A percentile compares a stretch with the other conserved stretches of the same genome.
Conservation (phyloP, 2,113 vertebrate genomes). For the Entomyzon cyanotis region DNA sequence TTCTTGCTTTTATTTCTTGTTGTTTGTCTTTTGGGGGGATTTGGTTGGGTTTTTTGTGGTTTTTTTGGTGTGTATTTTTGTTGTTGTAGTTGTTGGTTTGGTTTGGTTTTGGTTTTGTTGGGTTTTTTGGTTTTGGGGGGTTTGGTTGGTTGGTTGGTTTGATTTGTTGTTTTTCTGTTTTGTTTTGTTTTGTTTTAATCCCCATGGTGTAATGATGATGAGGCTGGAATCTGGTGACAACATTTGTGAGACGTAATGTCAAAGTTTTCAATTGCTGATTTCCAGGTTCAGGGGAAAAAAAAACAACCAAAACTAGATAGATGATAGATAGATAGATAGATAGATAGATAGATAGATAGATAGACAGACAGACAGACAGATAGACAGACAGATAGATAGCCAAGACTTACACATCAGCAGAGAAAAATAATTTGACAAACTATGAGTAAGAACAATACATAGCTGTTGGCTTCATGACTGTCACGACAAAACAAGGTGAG, state of each 20-base stretch:
- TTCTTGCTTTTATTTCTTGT: too few species aligned
- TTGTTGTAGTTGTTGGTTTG: background rate
- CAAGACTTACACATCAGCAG: background rate
- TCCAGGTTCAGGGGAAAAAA: background rate
- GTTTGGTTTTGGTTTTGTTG: background rate
- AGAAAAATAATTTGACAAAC: background rate
- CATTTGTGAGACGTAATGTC: background rate
- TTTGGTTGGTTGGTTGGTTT: background rate
- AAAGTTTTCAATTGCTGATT: background rate
- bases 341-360: background rate
- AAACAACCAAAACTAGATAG: too few species aligned
- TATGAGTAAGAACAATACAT: background rate
- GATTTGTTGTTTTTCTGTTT: background rate
- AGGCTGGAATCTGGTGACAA: background rate
- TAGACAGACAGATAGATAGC: accelerated
- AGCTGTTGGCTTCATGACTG: background rate
- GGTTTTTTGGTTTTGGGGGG: too few species aligned
- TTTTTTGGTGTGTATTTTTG: background rate
- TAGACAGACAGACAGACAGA: background rate
- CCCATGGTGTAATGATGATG: background rate
- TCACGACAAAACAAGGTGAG: background rate
- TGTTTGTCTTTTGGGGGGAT: too few species aligned
- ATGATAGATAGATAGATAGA: background rate
- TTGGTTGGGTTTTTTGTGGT: too few species aligned
- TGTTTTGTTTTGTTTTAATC: background rate